Conservation (phyloP, 2,113 vertebrate genomes). For the Xenopus tropicalis region UCB_Xtro_10.0 CM004450.2:37736501-37737000, state of each 20-base stretch:
- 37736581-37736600: too few species aligned
- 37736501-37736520: too few species aligned
- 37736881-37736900: constrained; percentile 57
- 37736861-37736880: constrained; percentile 74
- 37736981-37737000: too few species aligned
- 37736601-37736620: too few species aligned
- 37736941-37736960: not conserved
- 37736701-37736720: not conserved
- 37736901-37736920: constrained; percentile 32
- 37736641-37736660: too few species aligned
- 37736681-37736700: not conserved
- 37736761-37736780: constrained; percentile 61
- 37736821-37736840: constrained; percentile 64
- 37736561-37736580: too few species aligned
- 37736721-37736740: not conserved
- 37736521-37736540: too few species aligned
- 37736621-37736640: too few species aligned
- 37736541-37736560: too few species aligned
- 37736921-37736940: too few species aligned
- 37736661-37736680: not conserved
- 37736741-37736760: not conserved
- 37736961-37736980: too few species aligned
- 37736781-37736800: constrained; percentile 44
- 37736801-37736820: constrained; percentile 44
- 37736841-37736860: constrained; percentile 65